Percentiles rank a stretch among this genome's conserved stretches.
Evolutionary conservation across 2,113 vertebrate genomes (phyloP).

Genomic region (Salminus brasiliensis): DNA sequence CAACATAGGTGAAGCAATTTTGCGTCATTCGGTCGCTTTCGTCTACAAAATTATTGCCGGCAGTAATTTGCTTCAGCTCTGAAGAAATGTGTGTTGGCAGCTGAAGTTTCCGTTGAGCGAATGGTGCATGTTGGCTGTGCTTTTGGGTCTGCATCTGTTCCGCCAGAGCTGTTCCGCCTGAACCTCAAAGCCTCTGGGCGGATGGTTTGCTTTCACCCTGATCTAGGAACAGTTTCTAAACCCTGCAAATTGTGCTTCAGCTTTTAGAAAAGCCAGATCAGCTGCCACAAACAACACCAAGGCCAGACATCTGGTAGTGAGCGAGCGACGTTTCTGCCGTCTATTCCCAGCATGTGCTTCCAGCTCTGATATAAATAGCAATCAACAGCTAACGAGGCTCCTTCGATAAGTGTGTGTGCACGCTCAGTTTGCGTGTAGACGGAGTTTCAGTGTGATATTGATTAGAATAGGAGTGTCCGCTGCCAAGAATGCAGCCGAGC

Average conservation of each 20-base stretch:
- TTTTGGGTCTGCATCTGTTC: conserved; percentile 2
- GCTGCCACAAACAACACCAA: conserved; percentile 28
- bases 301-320: conserved; percentile 47
- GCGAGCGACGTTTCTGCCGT: conserved; percentile 27
- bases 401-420: conserved; percentile 5
- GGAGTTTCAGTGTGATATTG: conserved; percentile 55
- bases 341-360: conserved; percentile 30
- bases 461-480: conserved; percentile 61
- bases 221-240: conserved; percentile 23
- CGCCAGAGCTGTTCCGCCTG: conserved; percentile 17
- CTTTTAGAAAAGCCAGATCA: conserved; percentile 1
- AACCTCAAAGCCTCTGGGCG: conserved; percentile 10
- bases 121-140: not conserved
- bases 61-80: conserved; percentile 10
- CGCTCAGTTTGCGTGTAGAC: not conserved
- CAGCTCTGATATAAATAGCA: conserved; percentile 30
- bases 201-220: conserved; percentile 22
- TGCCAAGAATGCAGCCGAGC: conserved; percentile 33
- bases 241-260: not conserved
- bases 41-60: not conserved
- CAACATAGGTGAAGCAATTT: not conserved
- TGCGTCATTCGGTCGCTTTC: not conserved
- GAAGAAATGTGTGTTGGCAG: not conserved
- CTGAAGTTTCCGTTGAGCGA: not conserved
- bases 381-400: not conserved